Conservation (phyloP, 2,888 invertebrate species). For the Microctonus brassicae region DNA sequence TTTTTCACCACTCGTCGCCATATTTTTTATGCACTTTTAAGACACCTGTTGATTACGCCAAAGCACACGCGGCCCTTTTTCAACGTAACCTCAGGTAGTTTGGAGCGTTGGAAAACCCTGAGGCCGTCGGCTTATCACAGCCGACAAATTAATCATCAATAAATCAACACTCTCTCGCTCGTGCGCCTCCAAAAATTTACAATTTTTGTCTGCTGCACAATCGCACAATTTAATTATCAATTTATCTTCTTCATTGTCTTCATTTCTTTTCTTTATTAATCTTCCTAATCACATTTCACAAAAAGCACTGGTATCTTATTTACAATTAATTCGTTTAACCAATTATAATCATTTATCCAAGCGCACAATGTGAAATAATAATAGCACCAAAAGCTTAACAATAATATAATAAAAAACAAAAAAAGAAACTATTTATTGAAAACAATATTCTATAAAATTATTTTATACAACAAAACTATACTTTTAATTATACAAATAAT, state of each 20-base stretch:
- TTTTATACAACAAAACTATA: neutral
- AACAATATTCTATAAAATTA: neutral
- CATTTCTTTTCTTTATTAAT: neutral
- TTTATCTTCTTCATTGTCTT: too few species aligned
- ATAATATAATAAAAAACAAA: neutral
- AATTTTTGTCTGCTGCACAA: neutral
- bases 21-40: constrained; percentile 52
- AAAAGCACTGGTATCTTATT: neutral
- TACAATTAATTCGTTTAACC: neutral
- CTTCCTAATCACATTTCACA: neutral
- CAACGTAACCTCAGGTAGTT: constrained; percentile 32
- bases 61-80: constrained; percentile 38
- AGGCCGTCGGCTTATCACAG: neutral
- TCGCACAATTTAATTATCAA: neutral
- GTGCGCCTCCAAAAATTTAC: neutral
- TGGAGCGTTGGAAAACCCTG: constrained; percentile 40
- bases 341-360: neutral
- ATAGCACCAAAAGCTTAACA: neutral
- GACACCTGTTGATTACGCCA: constrained; percentile 50
- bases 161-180: constrained; percentile 19
- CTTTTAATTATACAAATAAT: neutral
- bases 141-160: neutral
- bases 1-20: constrained; percentile 30
- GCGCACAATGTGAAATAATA: neutral
- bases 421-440: neutral